Evolutionary conservation across 2,113 vertebrate species (phyloP).

Genomic region (Artemisiospiza belli): DNA sequence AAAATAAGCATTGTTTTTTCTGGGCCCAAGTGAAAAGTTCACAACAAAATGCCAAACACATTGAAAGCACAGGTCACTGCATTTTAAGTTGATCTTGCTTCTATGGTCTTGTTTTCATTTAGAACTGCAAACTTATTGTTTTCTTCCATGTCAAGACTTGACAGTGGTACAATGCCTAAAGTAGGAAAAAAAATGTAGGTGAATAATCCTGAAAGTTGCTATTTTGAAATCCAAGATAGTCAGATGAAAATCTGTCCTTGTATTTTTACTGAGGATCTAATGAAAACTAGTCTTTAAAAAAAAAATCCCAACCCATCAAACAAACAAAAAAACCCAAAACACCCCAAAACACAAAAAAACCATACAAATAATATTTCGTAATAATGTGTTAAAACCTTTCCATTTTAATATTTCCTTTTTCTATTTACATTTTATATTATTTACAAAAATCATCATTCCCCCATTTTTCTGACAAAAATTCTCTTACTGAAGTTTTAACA

Average conservation of each 20-base stretch:
- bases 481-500: neutral
- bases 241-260: neutral
- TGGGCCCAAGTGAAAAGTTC: neutral
- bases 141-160: neutral
- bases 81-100: slow-evolving; percentile 1
- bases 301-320: neutral
- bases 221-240: neutral
- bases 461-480: neutral
- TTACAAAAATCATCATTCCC: neutral
- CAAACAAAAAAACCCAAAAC: neutral
- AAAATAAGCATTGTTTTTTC: slow-evolving; percentile 16
- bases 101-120: neutral
- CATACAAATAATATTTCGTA: neutral
- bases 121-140: neutral
- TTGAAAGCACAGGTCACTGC: neutral
- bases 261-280: neutral
- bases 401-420: neutral
- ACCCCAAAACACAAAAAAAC: accelerated
- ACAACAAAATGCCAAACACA: neutral
- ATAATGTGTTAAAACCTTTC: neutral
- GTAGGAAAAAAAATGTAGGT: neutral
- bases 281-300: neutral
- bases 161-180: neutral
- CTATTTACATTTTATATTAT: neutral
- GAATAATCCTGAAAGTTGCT: neutral